phyloP scores from a whole-genome alignment of 2,888 invertebrate species.

The Papilio elwesi region DNA sequence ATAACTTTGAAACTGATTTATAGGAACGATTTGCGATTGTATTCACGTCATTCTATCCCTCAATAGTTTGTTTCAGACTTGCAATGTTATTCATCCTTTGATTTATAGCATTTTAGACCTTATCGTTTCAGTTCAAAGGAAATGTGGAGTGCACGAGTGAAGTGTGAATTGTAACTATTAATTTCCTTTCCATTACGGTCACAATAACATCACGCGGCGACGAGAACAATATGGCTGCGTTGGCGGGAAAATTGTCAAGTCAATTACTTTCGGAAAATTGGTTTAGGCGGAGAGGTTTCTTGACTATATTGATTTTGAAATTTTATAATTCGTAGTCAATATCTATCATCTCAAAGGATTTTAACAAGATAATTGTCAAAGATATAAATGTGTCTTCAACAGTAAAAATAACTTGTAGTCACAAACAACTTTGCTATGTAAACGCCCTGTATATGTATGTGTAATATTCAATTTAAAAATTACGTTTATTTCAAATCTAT shows the following conservation, averaged over 20 bases:
- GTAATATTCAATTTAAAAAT: neutral
- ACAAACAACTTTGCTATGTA: too few species aligned
- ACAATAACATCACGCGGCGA: conserved; percentile 74
- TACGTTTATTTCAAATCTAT: neutral
- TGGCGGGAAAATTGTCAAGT: conserved; percentile 73
- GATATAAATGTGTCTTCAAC: neutral
- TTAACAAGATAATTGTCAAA: neutral
- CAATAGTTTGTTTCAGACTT: conserved; percentile 54
- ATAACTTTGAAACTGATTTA: conserved; percentile 58
- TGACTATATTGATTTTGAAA: conserved; percentile 24
- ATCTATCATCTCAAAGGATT: neutral
- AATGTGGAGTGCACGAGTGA: conserved; percentile 38
- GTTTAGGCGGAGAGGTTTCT: conserved; percentile 28
- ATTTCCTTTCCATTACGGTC: conserved; percentile 75
- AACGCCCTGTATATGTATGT: too few species aligned
- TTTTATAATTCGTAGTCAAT: neutral
- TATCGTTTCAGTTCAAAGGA: conserved; percentile 46
- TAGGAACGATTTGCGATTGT: conserved; percentile 52
- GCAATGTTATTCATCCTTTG: conserved; percentile 41
- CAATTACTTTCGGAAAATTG: conserved; percentile 58
- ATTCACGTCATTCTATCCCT: conserved; percentile 54
- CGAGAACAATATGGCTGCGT: conserved; percentile 70
- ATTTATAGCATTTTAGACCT: conserved; percentile 47
- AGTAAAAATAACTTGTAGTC: too few species aligned
- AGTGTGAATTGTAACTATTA: conserved; percentile 68